Evolutionary conservation across 2,888 invertebrate species (phyloP).

Genomic region (Galerucella nymphaeae): DNA sequence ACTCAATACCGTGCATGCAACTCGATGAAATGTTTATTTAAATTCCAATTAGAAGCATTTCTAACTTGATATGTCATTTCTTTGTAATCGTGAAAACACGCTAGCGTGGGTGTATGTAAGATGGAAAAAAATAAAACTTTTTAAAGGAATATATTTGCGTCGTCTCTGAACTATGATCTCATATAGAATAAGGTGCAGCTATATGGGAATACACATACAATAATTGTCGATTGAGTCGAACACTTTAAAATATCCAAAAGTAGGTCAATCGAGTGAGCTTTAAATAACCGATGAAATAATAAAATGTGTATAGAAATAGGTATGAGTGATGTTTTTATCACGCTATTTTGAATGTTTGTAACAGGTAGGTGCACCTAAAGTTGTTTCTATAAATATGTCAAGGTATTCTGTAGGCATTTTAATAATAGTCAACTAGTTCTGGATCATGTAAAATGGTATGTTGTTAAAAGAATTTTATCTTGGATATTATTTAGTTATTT

Average conservation of each 20-base stretch:
- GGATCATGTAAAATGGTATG: no score
- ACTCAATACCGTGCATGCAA: background rate
- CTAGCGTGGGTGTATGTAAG: conserved; percentile 12
- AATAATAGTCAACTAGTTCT: no score
- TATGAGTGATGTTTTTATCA: background rate
- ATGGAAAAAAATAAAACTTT: conserved; percentile 17
- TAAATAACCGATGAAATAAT: background rate
- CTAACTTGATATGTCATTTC: conserved; percentile 8
- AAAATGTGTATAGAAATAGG: background rate
- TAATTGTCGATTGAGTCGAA: conserved; percentile 1
- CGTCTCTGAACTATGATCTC: conserved; percentile 27
- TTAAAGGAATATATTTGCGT: conserved; percentile 27
- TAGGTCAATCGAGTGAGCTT: background rate
- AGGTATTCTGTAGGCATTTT: no score
- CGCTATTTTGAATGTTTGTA: no score
- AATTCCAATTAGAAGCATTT: conserved; percentile 8
- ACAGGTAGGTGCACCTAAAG: no score
- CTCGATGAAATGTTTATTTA: conserved; percentile 1
- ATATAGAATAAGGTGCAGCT: conserved; percentile 14
- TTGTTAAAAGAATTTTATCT: no score
- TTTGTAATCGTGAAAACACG: conserved; percentile 14
- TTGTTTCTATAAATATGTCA: no score
- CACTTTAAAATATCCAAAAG: background rate
- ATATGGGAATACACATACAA: background rate
- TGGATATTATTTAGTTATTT: no score